Conservation (phyloP, 2,113 vertebrate species). For the Atrichornis clamosus region DNA sequence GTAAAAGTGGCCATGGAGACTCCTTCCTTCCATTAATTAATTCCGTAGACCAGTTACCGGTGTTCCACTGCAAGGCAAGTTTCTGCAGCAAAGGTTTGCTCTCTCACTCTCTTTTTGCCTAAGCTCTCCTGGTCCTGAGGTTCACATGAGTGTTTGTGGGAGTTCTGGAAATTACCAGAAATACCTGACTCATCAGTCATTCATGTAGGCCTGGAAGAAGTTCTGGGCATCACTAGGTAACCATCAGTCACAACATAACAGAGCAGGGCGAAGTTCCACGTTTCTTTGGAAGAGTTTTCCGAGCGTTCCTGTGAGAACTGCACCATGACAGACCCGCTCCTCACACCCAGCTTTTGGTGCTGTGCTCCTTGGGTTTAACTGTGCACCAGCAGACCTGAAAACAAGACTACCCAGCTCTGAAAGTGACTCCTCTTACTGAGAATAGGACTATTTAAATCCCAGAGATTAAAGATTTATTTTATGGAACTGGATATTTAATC, state of each 20-base stretch:
- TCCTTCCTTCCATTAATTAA: not conserved
- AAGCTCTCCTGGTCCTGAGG: not conserved
- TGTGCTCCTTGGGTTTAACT: not conserved
- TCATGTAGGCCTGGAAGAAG: conserved; percentile 34
- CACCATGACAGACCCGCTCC: not conserved
- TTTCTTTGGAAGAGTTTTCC: conserved; percentile 6
- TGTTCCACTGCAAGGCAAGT: not conserved
- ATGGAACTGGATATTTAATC: conserved; percentile 22
- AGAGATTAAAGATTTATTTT: conserved; percentile 22
- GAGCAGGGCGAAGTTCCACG: not conserved
- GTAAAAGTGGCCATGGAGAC: not conserved
- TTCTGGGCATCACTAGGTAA: conserved; percentile 43
- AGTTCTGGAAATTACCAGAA: conserved; percentile 26
- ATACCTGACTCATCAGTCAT: conserved; percentile 22
- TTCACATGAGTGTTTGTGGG: not conserved
- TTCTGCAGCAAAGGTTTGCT: not conserved
- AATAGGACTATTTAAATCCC: not conserved
- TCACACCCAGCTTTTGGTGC: conserved; percentile 2
- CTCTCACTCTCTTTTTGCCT: not conserved
- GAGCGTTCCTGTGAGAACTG: not conserved
- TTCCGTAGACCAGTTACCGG: not conserved
- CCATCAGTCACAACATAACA: conserved; percentile 47
- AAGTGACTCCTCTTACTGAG: not conserved
- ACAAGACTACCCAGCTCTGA: not conserved
- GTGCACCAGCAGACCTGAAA: not conserved